Conservation (phyloP, 2,113 vertebrate genomes). For the Hippolais icterina region DNA sequence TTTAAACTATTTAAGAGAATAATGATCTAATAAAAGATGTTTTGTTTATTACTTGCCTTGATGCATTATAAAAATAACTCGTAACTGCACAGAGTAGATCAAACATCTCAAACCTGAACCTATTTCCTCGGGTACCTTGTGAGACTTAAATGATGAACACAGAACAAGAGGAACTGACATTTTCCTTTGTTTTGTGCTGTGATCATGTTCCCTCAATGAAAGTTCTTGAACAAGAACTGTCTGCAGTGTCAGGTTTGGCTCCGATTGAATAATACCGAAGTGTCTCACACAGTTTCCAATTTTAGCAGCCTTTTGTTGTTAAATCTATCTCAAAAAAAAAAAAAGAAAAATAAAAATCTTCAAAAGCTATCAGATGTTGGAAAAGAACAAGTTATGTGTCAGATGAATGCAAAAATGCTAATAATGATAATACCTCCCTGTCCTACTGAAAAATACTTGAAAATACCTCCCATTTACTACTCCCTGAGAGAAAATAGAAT, state of each 20-base stretch:
- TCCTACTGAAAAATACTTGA: neutral
- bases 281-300: constrained; percentile 11
- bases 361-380: neutral
- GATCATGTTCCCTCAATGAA: constrained; percentile 18
- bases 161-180: neutral
- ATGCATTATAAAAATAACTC: constrained; percentile 37
- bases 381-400: neutral
- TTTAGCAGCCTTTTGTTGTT: constrained; percentile 45
- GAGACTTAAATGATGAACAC: neutral
- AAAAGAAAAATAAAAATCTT: neutral
- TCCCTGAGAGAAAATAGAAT: neutral
- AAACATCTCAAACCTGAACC: constrained; percentile 4
- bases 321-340: neutral
- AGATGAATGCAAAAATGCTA: neutral
- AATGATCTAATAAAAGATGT: neutral
- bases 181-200: constrained; percentile 30
- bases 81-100: neutral
- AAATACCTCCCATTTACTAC: neutral
- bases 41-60: constrained; percentile 18
- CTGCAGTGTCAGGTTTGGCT: constrained; percentile 6
- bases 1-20: neutral
- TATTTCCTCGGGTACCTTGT: neutral
- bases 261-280: neutral
- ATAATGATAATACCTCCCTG: neutral
- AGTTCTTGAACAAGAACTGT: constrained; percentile 37